Base-by-base conservation (phyloP, 2,113 vertebrate genomes). In the Haemorhous mexicanus region DNA sequence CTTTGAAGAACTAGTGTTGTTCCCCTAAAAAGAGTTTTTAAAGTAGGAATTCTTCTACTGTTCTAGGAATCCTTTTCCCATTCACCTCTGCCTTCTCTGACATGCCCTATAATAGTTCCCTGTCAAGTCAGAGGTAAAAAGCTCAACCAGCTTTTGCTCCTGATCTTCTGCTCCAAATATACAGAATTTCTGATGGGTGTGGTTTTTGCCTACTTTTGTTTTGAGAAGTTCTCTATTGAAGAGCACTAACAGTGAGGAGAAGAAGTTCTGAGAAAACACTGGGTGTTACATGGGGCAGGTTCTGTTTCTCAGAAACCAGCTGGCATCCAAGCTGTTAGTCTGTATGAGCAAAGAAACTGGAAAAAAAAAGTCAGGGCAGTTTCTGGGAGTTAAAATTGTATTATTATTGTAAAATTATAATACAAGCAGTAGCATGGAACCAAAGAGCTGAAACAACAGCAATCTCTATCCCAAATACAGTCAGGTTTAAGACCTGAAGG, bases 371-470 rank as follows among this genome's bases (percentile, higher is more conserved):
- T 52, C 43, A 66, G 22, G 7, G 7, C 11, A 6, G 4, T 73
- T 93, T 91, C 59, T 83, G 26, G 28, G 55, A 83, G 23, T 50
- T 88, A 22, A 47, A 55, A 63, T 20, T 53, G 28, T 53, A 32
- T 32, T 53, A 32, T 53, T 32, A 19, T 53, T 32, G 52, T 53
- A 53, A 32, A 53, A 32, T 53, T 12, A 53, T 53, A 69, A 63
- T 59, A 18, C 22, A 80, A 79, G 55, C 12, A 84, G 23, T 21
- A 70, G 50, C 18, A 43, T 50, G 47, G 59, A 93, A 77, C 23
- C 9, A 74, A 93, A 70, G 39, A 84, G 63, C 67, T 93, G 83
- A 90, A 94, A 63, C 37, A 69, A 76, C 59, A 92, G 21, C 52
- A 74, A 30, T 9, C 46, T 93, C 14, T 68, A 77, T 67, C 68